These are phyloP conservation scores for Ochlodes sylvanus DNA, from an alignment of 2,888 invertebrate genomes.

Conservation along the genomic window DNA sequence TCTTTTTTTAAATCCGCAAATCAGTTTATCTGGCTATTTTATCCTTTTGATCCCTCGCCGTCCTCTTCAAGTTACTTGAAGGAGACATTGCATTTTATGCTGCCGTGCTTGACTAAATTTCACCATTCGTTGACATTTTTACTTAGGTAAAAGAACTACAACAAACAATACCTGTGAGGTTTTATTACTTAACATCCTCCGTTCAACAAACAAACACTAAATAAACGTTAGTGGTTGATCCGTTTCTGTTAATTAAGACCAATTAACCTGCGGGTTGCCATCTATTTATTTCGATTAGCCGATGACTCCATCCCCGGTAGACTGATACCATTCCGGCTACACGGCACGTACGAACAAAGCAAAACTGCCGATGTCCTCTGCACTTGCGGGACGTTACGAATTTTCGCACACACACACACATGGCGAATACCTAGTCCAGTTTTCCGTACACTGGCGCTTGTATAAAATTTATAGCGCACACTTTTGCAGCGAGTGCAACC, in stretches of 20 bases:
- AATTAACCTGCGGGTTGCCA: constrained; percentile 63
- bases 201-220: background rate
- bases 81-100: too few species aligned
- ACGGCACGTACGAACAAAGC: constrained; percentile 66
- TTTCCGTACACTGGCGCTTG: constrained; percentile 79
- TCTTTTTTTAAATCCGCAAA: too few species aligned
- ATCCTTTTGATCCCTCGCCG: too few species aligned
- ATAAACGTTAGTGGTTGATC: constrained; percentile 8
- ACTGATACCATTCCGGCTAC: constrained; percentile 59
- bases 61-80: too few species aligned
- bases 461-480: constrained; percentile 85
- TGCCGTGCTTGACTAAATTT: too few species aligned
- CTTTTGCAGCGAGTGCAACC: constrained; percentile 69
- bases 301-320: constrained; percentile 49
- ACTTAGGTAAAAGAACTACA: too few species aligned
- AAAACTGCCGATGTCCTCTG: constrained; percentile 75
- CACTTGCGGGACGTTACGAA: constrained; percentile 73
- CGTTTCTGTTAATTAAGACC: constrained; percentile 58
- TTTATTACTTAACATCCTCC: background rate
- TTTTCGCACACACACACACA: constrained; percentile 73
- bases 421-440: constrained; percentile 56
- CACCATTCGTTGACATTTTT: too few species aligned
- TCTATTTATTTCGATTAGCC: constrained; percentile 77
- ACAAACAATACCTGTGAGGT: background rate
- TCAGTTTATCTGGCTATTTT: too few species aligned